Evolutionary conservation across 2,888 invertebrate genomes (phyloP), one percentile per base, ranked within the genome.

Genomic region (Adelphocoris suturalis): DNA sequence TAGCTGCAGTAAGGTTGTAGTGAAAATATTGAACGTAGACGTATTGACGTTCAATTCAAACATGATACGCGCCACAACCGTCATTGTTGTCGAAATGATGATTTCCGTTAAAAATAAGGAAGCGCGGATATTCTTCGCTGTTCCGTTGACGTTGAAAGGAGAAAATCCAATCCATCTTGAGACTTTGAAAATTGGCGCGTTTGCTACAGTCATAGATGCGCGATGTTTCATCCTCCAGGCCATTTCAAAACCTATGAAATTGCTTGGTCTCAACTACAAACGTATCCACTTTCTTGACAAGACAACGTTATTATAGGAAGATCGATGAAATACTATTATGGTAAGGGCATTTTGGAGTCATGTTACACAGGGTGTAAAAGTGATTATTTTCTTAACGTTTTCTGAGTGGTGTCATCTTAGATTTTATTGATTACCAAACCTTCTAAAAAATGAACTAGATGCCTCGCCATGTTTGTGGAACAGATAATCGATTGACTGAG

Each of bases 111-210:
- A 0, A 61, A 61, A 61, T 61, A 61, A n/a, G 19, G n/a, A 19
- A 16, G 61, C 61, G 0, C n/a, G 61, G 61, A 61, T 61, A 3
- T 0, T 61, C 1, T 61, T 61, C 9, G n/a, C 9, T 61, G 2
- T 16, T n/a, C 61, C 61, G n/a, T 61, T 16, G 9, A 4, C 14
- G n/a, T 61, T 19, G 9, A 61, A 61, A 9, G 61, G 61, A 19
- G 9, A 61, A 19, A 61, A 61, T n/a, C 61, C 61, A n/a, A n/a
- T 61, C 61, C 61, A 61, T n/a, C 61, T 61, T 9, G 61, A 16
- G 19, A 16, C 9, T 61, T 61, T 61, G 61, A 61, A 61, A 61
- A 61, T 19, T 4, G 61, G n/a, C 19, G 61, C 14, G 61, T 19
- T 61, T 3, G 19, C 61, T 9, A 61, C 9, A n/a, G 9, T 61